These are phyloP conservation scores for Volucella bombylans DNA, from an alignment of 2,888 invertebrate genomes.

Conservation along the genomic window DNA sequence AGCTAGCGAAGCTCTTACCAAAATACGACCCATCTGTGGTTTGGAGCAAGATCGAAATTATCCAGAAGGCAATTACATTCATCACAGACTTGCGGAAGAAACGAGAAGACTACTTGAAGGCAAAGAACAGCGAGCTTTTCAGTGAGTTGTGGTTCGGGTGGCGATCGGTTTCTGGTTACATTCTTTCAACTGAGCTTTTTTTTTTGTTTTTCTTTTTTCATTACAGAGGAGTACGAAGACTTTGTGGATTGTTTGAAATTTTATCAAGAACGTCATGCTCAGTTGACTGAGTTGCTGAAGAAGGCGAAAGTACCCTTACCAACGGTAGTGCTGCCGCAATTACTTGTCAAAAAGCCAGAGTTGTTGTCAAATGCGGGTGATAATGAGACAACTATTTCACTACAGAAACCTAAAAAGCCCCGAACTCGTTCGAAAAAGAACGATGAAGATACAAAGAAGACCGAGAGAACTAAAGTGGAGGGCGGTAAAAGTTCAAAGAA, in stretches of 20 bases:
- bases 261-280: slow-evolving; percentile 74
- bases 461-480: neutral
- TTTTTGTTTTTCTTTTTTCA: neutral
- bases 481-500: neutral
- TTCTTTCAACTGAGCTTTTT: neutral
- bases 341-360: slow-evolving; percentile 65
- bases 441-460: slow-evolving; percentile 15
- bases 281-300: slow-evolving; percentile 72
- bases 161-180: neutral
- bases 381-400: neutral
- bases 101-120: slow-evolving; percentile 78
- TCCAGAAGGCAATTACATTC: slow-evolving; percentile 80
- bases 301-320: slow-evolving; percentile 74
- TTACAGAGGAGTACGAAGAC: slow-evolving; percentile 73
- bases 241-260: slow-evolving; percentile 70
- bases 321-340: slow-evolving; percentile 65
- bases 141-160: slow-evolving; percentile 69
- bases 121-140: slow-evolving; percentile 68
- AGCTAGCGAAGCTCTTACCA: slow-evolving; percentile 79
- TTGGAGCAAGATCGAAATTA: slow-evolving; percentile 82
- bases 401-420: slow-evolving; percentile 36
- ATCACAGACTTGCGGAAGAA: slow-evolving; percentile 81
- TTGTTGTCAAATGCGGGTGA: slow-evolving; percentile 23
- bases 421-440: slow-evolving; percentile 29
- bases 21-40: slow-evolving; percentile 80